These are phyloP conservation scores for Wasmannia auropunctata DNA, from an alignment of 1,140 invertebrate genomes.

Conservation along the genomic window DNA sequence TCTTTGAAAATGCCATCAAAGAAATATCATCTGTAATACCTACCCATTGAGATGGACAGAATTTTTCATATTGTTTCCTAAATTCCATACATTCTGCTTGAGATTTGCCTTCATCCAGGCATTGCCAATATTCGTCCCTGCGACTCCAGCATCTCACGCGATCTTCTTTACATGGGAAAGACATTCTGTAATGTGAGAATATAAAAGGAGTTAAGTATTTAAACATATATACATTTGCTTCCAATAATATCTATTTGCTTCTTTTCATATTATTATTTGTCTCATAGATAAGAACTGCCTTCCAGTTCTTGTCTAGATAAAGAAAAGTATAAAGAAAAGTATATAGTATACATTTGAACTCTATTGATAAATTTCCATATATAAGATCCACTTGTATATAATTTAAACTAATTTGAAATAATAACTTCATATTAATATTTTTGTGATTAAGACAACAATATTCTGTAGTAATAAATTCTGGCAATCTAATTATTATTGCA, in stretches of 20 bases:
- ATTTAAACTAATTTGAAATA: neutral
- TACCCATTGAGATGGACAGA: conserved; percentile 95
- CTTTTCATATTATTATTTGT: neutral
- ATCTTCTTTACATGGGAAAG: conserved; percentile 93
- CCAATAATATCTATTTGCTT: neutral
- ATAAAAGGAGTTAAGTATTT: neutral
- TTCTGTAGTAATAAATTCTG: neutral
- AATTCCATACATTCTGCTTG: conserved; percentile 89
- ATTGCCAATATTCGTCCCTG: conserved; percentile 95
- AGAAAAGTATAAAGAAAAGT: neutral
- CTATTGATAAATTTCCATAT: neutral
- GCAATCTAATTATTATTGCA: neutral
- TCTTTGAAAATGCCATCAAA: neutral
- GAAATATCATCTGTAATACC: conserved; percentile 59
- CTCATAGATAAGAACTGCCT: conserved; percentile 15
- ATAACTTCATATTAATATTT: neutral
- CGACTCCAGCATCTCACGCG: conserved; percentile 93
- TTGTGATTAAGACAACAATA: neutral
- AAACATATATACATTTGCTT: neutral
- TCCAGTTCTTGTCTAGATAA: neutral
- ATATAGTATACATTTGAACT: neutral
- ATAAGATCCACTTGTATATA: neutral
- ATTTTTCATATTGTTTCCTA: conserved; percentile 92
- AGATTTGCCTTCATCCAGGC: conserved; percentile 90
- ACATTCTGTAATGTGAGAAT: conserved; percentile 87